Evolutionary conservation across 2,797 vertebrate genomes (phyloP).

Genomic region (Garrulus glandarius): DNA sequence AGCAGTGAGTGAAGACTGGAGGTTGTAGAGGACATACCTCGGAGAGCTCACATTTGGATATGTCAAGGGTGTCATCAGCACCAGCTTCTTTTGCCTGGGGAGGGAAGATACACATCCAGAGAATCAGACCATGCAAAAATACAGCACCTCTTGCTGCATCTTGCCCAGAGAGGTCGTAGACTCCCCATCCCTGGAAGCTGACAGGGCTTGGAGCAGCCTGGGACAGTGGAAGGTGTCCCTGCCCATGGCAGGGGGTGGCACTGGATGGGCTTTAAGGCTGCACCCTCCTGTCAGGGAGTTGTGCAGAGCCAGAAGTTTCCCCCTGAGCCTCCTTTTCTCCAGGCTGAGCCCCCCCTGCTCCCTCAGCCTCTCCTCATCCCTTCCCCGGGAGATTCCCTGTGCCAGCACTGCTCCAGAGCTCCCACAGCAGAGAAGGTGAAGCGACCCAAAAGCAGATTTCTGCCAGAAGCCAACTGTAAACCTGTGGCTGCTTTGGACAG

Average conservation of each 20-base stretch:
- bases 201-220: rapidly evolving
- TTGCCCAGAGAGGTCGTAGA: not conserved
- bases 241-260: not conserved
- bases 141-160: not conserved
- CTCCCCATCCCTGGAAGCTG: not conserved
- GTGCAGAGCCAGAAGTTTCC: not conserved
- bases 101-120: not conserved
- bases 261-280: not conserved
- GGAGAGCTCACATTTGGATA: conserved; percentile 89
- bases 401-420: not conserved
- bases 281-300: not conserved
- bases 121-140: not conserved
- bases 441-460: not conserved
- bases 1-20: not conserved
- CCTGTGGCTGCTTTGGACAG: not conserved
- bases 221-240: not conserved
- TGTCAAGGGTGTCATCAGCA: conserved; percentile 90
- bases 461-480: not conserved
- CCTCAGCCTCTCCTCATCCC: not conserved
- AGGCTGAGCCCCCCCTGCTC: not conserved
- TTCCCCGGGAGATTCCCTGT: not conserved
- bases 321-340: not conserved
- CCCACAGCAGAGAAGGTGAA: not conserved
- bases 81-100: conserved; percentile 90
- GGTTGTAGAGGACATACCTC: conserved; percentile 76